A percentile compares a stretch with the other conserved stretches of the same genome.
These are phyloP conservation scores for Miichthys miiuy DNA, from an alignment of 2,797 vertebrate genomes.

Conservation along the genomic window DNA sequence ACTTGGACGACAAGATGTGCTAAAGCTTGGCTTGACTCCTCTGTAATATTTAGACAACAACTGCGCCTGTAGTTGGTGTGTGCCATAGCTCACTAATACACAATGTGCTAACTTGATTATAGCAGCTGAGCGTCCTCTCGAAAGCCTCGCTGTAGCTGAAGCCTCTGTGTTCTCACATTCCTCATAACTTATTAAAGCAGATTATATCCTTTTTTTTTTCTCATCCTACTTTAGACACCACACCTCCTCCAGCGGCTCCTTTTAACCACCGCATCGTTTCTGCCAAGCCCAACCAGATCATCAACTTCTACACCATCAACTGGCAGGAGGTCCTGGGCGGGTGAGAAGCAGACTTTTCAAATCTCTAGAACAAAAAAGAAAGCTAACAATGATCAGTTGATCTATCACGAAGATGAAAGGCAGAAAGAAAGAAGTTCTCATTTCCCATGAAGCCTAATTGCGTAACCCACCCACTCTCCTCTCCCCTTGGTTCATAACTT, in stretches of 20 bases:
- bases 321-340: slow-evolving; percentile 92
- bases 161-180: slow-evolving; percentile 61
- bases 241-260: slow-evolving; percentile 88
- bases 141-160: slow-evolving; percentile 11
- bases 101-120: slow-evolving; percentile 56
- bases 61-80: slow-evolving; percentile 31
- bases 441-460: slow-evolving; percentile 64
- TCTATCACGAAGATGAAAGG: slow-evolving; percentile 55
- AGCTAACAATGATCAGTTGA: slow-evolving; percentile 37
- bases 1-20: background rate
- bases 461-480: slow-evolving; percentile 50
- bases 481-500: slow-evolving; percentile 79
- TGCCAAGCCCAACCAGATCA: slow-evolving; percentile 91
- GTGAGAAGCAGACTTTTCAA: slow-evolving; percentile 64
- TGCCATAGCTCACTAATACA: slow-evolving; percentile 32
- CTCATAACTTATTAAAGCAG: slow-evolving; percentile 76
- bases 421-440: slow-evolving; percentile 49
- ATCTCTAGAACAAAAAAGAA: slow-evolving; percentile 14
- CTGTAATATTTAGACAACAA: slow-evolving; percentile 20
- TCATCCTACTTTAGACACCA: slow-evolving; percentile 82
- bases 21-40: background rate
- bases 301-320: slow-evolving; percentile 93
- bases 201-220: slow-evolving; percentile 43
- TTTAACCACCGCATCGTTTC: slow-evolving; percentile 95
- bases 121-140: slow-evolving; percentile 18